Percentiles rank a stretch among this genome's conserved stretches.
These are phyloP conservation scores for Drosophila repletoides DNA, from an alignment of 1,140 invertebrate species.

Conservation along the genomic window DNA sequence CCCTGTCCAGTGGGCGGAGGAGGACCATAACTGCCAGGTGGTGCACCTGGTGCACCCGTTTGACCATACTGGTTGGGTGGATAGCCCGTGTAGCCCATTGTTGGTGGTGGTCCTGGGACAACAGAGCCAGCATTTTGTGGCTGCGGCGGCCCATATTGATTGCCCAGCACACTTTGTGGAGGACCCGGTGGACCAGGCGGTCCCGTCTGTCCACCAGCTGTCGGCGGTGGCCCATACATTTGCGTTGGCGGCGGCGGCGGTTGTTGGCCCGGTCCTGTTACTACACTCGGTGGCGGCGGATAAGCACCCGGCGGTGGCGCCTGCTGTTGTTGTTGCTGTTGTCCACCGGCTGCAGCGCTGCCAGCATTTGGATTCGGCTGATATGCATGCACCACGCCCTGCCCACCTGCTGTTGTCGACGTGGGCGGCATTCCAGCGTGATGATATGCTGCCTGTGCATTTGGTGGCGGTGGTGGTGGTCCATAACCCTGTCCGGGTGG, in stretches of 20 bases:
- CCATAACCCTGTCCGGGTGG: conserved; percentile 75
- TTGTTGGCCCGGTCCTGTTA: conserved; percentile 55
- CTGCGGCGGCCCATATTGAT: conserved; percentile 82
- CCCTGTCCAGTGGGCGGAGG: conserved; percentile 60
- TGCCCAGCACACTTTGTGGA: conserved; percentile 52
- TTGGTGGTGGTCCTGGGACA: conserved; percentile 60
- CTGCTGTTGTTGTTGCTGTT: conserved; percentile 59
- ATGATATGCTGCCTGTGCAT: conserved; percentile 82
- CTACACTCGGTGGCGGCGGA: conserved; percentile 62
- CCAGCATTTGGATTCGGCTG: conserved; percentile 50
- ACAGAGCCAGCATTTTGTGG: conserved; percentile 55
- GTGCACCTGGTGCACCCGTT: conserved; percentile 49
- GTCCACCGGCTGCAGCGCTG: conserved; percentile 28
- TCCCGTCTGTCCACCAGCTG: conserved; percentile 80
- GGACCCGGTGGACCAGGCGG: conserved; percentile 57
- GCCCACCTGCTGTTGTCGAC: conserved; percentile 36
- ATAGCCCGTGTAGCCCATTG: conserved; percentile 75
- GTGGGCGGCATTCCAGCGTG: conserved; percentile 66
- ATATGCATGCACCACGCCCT: conserved; percentile 57
- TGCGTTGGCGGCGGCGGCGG: conserved; percentile 65
- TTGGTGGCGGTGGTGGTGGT: conserved; percentile 68
- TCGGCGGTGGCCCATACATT: conserved; percentile 80
- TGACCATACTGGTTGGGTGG: conserved; percentile 75
- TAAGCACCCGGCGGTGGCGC: conserved; percentile 67
- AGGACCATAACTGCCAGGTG: conserved; percentile 70